Percentiles rank a stretch among this genome's conserved stretches.
Evolutionary conservation across 2,888 invertebrate species (phyloP).

Genomic region (Portevinia maculata): DNA sequence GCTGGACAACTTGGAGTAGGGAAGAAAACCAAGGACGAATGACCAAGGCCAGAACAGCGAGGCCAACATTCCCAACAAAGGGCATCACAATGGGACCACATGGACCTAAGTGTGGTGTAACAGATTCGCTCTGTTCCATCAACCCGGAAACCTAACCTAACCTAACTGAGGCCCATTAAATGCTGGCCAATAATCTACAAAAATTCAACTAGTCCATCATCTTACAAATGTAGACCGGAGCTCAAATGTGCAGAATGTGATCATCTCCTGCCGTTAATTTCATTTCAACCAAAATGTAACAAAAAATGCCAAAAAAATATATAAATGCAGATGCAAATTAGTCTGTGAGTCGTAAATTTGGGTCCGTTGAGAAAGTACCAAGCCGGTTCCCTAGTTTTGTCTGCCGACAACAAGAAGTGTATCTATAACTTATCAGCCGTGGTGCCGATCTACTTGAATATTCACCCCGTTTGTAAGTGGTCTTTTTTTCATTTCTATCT

Average conservation of each 20-base stretch:
- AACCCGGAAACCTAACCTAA: no score
- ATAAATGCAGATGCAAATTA: background rate
- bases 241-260: background rate
- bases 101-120: no score
- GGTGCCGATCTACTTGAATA: slow-evolving; percentile 58
- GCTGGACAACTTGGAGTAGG: no score
- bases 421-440: slow-evolving; percentile 37
- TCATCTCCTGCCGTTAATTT: slow-evolving; percentile 18
- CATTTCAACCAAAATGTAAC: background rate
- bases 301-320: background rate
- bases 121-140: no score
- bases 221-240: slow-evolving; percentile 2
- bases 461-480: slow-evolving; percentile 59
- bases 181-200: no score
- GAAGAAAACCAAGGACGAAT: no score
- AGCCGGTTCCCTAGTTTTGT: slow-evolving; percentile 27
- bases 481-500: no score
- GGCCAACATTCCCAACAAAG: no score
- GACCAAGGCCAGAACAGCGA: no score
- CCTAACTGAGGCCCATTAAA: no score
- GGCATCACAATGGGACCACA: no score
- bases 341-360: background rate
- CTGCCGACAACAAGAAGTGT: slow-evolving; percentile 41
- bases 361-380: no score
- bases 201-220: background rate